A percentile compares a stretch with the other conserved stretches of the same genome.
These are phyloP conservation scores for Neotragus moschatus DNA, from an alignment of 2,113 vertebrate genomes.

Conservation along the genomic window DNA sequence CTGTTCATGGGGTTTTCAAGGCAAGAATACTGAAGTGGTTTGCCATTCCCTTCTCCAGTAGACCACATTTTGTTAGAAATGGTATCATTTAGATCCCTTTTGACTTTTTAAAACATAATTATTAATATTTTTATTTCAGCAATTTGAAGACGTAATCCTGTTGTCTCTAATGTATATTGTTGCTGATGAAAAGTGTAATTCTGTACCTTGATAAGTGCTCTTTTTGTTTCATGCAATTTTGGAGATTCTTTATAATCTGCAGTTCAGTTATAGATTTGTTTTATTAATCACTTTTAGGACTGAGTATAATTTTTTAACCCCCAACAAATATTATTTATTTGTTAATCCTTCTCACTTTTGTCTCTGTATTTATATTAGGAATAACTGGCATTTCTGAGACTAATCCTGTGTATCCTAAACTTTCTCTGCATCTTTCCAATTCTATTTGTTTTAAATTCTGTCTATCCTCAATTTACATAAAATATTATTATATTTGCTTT, in stretches of 20 bases:
- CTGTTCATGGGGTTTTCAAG: background rate
- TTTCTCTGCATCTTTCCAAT: background rate
- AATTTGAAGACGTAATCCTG: background rate
- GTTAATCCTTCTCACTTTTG: background rate
- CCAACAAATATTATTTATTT: background rate
- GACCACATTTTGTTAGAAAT: background rate
- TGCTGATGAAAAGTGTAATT: background rate
- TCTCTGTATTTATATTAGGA: background rate
- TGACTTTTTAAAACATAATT: background rate
- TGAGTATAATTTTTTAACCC: background rate
- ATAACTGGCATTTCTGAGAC: background rate
- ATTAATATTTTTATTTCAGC: background rate
- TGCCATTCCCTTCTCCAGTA: background rate
- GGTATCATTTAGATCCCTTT: background rate
- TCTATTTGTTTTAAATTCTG: background rate
- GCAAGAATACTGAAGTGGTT: background rate
- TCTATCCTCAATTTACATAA: background rate
- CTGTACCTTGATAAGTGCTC: background rate
- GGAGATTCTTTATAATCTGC: background rate
- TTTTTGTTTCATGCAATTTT: background rate
- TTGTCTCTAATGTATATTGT: background rate
- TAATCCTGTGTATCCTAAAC: background rate
- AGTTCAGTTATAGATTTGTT: background rate
- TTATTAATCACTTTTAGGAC: background rate
- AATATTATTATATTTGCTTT: background rate